Evolutionary conservation across 1,140 invertebrate species (phyloP).

Genomic region (Drosophila prosaltans): DNA sequence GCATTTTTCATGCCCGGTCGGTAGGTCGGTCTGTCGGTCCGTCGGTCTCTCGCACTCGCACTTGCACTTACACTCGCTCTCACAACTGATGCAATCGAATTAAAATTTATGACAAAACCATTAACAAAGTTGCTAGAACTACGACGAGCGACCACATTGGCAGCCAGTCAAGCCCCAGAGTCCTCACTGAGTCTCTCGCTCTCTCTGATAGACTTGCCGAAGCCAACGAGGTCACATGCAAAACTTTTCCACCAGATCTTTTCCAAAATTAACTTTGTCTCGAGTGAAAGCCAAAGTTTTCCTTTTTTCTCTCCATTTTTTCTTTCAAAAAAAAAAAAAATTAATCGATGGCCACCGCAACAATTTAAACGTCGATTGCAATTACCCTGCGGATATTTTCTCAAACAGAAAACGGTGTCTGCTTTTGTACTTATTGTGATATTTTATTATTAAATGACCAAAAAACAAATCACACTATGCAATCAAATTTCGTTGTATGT

Average conservation of each 20-base stretch:
- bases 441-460: too few species aligned
- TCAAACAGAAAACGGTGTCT: too few species aligned
- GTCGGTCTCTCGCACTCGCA: conserved; percentile 24
- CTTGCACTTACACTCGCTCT: not conserved
- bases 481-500: too few species aligned
- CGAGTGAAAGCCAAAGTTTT: conserved; percentile 25
- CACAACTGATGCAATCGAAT: conserved; percentile 74
- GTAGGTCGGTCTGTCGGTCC: too few species aligned
- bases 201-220: conserved; percentile 32
- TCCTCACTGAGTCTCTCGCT: conserved; percentile 7
- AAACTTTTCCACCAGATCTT: conserved; percentile 63
- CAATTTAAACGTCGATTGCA: conserved; percentile 54
- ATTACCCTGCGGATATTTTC: conserved; percentile 31
- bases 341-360: conserved; percentile 57
- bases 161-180: conserved; percentile 39
- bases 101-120: conserved; percentile 82
- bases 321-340: conserved; percentile 16
- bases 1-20: conserved; percentile 66
- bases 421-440: too few species aligned
- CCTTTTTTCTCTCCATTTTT: conserved; percentile 21
- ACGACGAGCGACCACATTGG: conserved; percentile 32
- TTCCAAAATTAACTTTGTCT: conserved; percentile 15
- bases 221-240: conserved; percentile 63
- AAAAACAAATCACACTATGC: too few species aligned
- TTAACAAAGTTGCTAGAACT: conserved; percentile 69